Conservation (phyloP, 2,113 vertebrate species). For the Onychostruthus taczanowskii region DNA sequence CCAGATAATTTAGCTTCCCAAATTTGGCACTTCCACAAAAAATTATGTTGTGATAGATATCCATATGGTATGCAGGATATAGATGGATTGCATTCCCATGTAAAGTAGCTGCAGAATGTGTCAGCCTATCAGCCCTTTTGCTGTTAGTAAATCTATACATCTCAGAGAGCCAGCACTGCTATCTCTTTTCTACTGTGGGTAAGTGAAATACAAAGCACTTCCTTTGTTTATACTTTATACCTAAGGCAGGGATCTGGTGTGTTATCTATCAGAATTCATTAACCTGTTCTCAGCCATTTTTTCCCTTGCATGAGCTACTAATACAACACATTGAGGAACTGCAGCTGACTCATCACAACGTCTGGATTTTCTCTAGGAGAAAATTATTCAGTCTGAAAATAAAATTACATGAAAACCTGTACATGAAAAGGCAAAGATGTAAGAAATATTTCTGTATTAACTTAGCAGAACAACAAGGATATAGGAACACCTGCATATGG, state of each 20-base stretch:
- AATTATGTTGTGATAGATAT: background rate
- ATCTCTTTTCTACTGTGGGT: background rate
- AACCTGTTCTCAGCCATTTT: constrained; percentile 16
- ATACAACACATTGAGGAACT: background rate
- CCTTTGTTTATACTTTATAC: constrained; percentile 11
- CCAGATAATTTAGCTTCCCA: background rate
- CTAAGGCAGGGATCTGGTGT: background rate
- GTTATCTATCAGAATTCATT: constrained; percentile 19
- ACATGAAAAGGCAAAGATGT: background rate
- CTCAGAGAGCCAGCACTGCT: background rate
- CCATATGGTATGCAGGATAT: background rate
- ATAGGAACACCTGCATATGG: background rate
- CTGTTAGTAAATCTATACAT: background rate
- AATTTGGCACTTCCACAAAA: background rate
- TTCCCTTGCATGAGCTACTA: background rate
- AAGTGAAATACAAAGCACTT: background rate
- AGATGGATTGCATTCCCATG: background rate
- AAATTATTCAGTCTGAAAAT: constrained; percentile 23
- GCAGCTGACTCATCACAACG: constrained; percentile 28
- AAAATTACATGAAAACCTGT: background rate
- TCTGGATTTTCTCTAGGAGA: background rate
- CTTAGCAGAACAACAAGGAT: background rate
- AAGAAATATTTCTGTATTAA: constrained; percentile 13
- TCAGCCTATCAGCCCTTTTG: background rate
- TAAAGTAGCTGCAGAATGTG: background rate